Percentiles rank a stretch among this genome's conserved stretches.
phyloP scores from a whole-genome alignment of 2,797 vertebrate genomes.

The Otus scops region DNA sequence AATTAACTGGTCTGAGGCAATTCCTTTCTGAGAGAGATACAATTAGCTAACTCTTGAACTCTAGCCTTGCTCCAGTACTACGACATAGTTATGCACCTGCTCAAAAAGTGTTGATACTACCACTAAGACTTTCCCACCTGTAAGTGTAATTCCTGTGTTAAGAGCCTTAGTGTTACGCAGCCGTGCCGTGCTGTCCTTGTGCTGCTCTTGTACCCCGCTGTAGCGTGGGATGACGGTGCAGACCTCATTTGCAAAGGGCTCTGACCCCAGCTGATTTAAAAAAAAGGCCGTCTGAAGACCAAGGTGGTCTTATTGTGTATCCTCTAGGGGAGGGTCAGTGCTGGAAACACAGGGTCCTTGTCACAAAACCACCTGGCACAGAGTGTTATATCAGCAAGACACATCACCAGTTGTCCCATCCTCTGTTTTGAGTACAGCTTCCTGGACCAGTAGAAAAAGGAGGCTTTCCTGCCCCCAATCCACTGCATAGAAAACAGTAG shows the following conservation, averaged over 20 bases:
- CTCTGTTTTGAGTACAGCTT: background rate
- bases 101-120: background rate
- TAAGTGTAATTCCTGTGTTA: background rate
- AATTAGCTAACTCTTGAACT: conserved; percentile 61
- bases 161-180: background rate
- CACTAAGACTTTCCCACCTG: background rate
- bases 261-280: background rate
- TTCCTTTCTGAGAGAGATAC: conserved; percentile 57
- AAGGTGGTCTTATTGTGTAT: background rate
- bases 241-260: background rate
- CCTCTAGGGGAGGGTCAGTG: background rate
- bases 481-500: background rate
- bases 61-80: background rate
- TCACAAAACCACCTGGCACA: background rate
- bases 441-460: background rate
- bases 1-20: conserved; percentile 66
- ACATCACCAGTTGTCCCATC: background rate
- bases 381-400: background rate
- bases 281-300: background rate
- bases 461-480: background rate
- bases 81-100: conserved; percentile 19
- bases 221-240: accelerated
- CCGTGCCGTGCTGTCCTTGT: background rate
- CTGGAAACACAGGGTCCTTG: background rate
- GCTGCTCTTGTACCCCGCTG: accelerated